A percentile compares a stretch with the other conserved stretches of the same genome.
Evolutionary conservation across 2,888 invertebrate genomes (phyloP).

Genomic region (Myathropa florea): DNA sequence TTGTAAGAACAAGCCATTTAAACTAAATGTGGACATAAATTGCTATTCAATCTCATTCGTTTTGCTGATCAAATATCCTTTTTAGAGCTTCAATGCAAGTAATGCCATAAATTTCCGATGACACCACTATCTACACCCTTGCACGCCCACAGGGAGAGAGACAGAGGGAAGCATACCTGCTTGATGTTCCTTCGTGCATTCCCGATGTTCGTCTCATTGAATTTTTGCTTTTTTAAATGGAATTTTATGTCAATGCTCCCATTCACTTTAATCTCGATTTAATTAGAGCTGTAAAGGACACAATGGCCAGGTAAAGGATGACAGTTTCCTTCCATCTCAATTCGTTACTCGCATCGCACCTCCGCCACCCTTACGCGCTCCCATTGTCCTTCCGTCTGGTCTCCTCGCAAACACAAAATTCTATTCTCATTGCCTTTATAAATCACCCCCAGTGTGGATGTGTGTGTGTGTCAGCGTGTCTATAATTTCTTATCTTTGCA

Average conservation of each 20-base stretch:
- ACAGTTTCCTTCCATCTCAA: slow-evolving; percentile 36
- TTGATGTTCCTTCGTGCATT: background rate
- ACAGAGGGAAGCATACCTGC: no score
- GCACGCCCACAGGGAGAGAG: background rate
- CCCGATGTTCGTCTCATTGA: slow-evolving; percentile 25
- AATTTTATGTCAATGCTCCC: slow-evolving; percentile 65
- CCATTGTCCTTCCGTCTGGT: background rate
- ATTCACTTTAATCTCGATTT: slow-evolving; percentile 65
- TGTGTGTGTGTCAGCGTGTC: slow-evolving; percentile 29
- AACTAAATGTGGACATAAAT: slow-evolving; percentile 15
- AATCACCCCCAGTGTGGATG: slow-evolving; percentile 47
- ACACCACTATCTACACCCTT: background rate
- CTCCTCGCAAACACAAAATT: slow-evolving; percentile 7
- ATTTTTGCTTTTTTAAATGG: slow-evolving; percentile 35
- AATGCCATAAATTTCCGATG: slow-evolving; percentile 28
- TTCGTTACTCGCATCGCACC: background rate
- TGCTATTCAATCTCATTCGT: slow-evolving; percentile 23
- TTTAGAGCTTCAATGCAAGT: slow-evolving; percentile 2
- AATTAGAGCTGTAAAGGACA: slow-evolving; percentile 65
- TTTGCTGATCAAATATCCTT: slow-evolving; percentile 29
- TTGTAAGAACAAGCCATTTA: slow-evolving; percentile 27
- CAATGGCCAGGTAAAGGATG: slow-evolving; percentile 51
- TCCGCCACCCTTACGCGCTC: background rate
- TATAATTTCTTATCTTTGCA: slow-evolving; percentile 58
- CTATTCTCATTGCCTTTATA: slow-evolving; percentile 55